phyloP scores from a whole-genome alignment of 1,140 invertebrate species.

The Cataglyphis hispanica region DNA sequence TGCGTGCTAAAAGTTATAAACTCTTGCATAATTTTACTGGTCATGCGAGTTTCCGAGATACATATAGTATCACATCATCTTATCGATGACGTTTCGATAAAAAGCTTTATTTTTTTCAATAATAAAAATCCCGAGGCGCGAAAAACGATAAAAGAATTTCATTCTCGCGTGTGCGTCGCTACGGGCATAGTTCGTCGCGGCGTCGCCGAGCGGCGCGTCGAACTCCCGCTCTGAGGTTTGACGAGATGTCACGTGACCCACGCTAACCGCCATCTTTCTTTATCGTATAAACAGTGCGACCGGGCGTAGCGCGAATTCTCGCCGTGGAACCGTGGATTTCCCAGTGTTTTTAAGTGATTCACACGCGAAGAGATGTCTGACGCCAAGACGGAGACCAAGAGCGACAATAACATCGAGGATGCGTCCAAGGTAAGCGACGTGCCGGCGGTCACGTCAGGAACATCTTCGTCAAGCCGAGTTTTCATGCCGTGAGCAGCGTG shows the following conservation, averaged over 20 bases:
- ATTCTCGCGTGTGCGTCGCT: constrained; percentile 69
- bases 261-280: constrained; percentile 88
- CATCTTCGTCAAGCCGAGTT: constrained; percentile 84
- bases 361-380: constrained; percentile 84
- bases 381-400: constrained; percentile 86
- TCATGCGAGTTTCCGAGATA: background rate
- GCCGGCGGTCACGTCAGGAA: constrained; percentile 68
- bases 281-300: constrained; percentile 86
- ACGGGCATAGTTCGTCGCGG: constrained; percentile 68
- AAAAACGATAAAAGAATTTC: background rate
- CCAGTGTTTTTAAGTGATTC: constrained; percentile 84
- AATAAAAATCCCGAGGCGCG: constrained; percentile 6
- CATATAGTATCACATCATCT: background rate
- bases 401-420: constrained; percentile 86
- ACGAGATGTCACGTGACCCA: constrained; percentile 86
- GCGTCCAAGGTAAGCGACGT: constrained; percentile 82
- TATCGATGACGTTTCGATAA: background rate
- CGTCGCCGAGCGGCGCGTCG: constrained; percentile 70
- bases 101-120: background rate
- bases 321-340: constrained; percentile 80
- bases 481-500: constrained; percentile 82
- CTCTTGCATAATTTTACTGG: background rate
- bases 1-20: background rate
- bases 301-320: constrained; percentile 82
- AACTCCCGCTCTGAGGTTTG: constrained; percentile 81